Percentiles rank a stretch among this genome's conserved stretches.
Evolutionary conservation across 2,113 vertebrate genomes (phyloP).

Genomic region (Oreochromis tanganicae): DNA sequence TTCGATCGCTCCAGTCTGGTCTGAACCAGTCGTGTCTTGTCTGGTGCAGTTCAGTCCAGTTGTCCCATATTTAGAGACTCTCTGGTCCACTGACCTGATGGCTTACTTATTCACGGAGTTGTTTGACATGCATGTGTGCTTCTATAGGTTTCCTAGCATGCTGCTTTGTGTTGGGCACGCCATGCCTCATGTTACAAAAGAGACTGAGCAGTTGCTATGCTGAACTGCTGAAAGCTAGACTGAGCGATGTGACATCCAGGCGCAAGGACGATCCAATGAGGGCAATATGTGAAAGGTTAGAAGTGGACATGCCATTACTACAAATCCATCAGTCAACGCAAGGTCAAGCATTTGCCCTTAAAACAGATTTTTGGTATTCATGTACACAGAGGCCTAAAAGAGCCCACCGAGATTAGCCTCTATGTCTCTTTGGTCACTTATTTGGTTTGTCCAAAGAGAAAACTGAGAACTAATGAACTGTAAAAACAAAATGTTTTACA

Average conservation of each 20-base stretch:
- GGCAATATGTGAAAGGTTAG: background rate
- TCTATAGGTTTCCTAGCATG: slow-evolving; percentile 63
- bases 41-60: background rate
- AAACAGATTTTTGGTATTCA: background rate
- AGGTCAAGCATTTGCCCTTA: background rate
- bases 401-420: background rate
- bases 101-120: slow-evolving; percentile 22
- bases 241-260: slow-evolving; percentile 15
- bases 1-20: background rate
- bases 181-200: background rate
- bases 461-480: background rate
- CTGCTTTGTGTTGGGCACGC: slow-evolving; percentile 48
- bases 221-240: slow-evolving; percentile 1
- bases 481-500: background rate
- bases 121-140: slow-evolving; percentile 63
- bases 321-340: background rate
- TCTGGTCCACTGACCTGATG: background rate
- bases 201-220: background rate
- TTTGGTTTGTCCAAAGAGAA: background rate
- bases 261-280: background rate
- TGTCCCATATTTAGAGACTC: slow-evolving; percentile 7
- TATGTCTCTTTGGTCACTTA: background rate
- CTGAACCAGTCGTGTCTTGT: background rate
- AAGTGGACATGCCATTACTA: background rate
- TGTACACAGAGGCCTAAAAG: background rate